Conservation (phyloP, 2,113 vertebrate genomes). For the Pheucticus melanocephalus region DNA sequence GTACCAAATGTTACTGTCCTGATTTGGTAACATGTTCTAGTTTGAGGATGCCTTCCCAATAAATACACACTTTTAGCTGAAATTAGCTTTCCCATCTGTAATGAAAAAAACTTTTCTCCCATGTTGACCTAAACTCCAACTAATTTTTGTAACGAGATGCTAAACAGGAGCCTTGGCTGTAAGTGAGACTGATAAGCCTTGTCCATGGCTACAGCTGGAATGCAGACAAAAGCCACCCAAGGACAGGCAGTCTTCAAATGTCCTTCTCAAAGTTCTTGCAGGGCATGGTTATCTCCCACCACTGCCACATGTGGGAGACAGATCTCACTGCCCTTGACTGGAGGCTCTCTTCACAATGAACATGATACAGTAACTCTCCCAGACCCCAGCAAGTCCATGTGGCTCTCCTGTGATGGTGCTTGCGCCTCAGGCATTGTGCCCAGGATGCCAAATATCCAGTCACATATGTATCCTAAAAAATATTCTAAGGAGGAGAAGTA, state of each 20-base stretch:
- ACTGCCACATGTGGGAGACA: neutral
- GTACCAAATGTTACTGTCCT: neutral
- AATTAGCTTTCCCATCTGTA: neutral
- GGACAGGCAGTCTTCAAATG: neutral
- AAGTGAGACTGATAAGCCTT: neutral
- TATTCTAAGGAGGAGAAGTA: neutral
- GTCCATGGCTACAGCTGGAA: neutral
- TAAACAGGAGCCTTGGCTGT: neutral
- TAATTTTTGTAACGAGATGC: neutral
- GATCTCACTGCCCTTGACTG: fast-evolving
- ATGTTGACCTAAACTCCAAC: neutral
- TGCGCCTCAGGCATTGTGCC: neutral
- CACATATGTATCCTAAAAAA: neutral
- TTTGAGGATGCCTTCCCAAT: neutral
- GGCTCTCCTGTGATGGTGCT: neutral
- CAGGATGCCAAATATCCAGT: neutral
- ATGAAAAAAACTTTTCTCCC: neutral
- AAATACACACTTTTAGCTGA: neutral
- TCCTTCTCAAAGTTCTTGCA: neutral
- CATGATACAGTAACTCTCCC: fast-evolving
- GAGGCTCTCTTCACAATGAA: neutral
- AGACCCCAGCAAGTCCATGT: neutral
- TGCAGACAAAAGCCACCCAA: neutral
- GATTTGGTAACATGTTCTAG: neutral
- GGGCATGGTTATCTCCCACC: neutral